Conservation (phyloP, 2,797 vertebrate species). For the Etheostoma nigrum region DNA sequence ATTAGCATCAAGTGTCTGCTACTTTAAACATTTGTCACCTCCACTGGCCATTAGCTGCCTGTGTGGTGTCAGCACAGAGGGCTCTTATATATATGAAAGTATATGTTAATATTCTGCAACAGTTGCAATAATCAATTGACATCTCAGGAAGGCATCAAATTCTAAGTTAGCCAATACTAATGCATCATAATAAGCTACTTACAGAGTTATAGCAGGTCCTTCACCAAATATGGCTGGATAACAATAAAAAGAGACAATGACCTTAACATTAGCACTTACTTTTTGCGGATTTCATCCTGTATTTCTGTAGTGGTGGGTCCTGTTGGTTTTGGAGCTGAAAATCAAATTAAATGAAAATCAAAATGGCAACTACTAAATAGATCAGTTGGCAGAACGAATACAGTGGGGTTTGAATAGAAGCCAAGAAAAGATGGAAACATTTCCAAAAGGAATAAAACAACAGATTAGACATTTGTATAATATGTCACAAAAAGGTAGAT, state of each 20-base stretch:
- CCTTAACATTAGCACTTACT: conserved; percentile 67
- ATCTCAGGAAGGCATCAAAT: background rate
- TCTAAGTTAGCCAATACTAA: background rate
- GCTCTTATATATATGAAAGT: background rate
- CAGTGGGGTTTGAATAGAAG: too few relatives aligned
- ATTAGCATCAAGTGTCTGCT: conserved; percentile 19
- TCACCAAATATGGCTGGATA: background rate
- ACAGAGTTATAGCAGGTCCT: background rate
- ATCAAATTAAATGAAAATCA: conserved; percentile 21
- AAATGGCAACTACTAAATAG: background rate
- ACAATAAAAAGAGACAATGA: background rate
- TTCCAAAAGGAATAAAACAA: too few relatives aligned
- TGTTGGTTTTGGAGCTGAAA: conserved; percentile 66
- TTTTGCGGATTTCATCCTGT: conserved; percentile 79
- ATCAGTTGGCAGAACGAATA: background rate
- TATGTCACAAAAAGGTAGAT: too few relatives aligned
- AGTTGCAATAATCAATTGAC: background rate
- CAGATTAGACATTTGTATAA: too few relatives aligned
- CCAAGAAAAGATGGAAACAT: too few relatives aligned
- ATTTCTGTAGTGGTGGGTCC: conserved; percentile 70
- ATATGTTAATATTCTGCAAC: background rate
- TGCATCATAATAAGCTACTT: background rate
- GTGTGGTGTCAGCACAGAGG: conserved; percentile 4
- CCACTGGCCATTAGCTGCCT: background rate
- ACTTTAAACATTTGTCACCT: conserved; percentile 31